Base-by-base conservation (phyloP, 2,888 invertebrate species). In the Nemoura dubitans region DNA sequence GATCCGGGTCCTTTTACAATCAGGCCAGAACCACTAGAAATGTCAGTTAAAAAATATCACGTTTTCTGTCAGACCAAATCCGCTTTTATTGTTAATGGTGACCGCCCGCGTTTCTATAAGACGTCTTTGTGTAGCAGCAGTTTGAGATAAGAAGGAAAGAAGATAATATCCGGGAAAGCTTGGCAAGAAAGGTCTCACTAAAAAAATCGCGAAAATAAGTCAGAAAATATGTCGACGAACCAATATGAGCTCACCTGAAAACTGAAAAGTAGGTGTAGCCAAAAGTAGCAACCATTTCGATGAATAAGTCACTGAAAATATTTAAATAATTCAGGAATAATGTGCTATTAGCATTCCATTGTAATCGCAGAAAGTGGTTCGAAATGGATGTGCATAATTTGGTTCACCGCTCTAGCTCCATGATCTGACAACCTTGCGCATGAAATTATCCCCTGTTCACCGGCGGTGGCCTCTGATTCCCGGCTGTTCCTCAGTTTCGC, bases 381-480 rank as follows among this genome's bases (percentile, higher is more conserved):
- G 6, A 59, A 59, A 59, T 59, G 59, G 59, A 59, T 59, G 59
- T 59, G 59, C 59, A 59, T 59, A 59, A 59, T 59, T 59, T 59
- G 59, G 59, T 59, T 59, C 59, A 59, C 59, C 59, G 21, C 3
- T 1, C 2, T 10, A 21, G 21, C 59, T 7, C 59, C 5, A 59
- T 59, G 21, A 59, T 59, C 59, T 59, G 59, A 59, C 59, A 59
- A 21, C 16, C 59, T 21, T 59, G 14, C 59, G 59, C 59, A 59
- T 59, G 59, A 59, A 59, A 59, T 59, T 59, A 59, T 59, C 59
- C 59, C 16, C 16, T 59, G 59, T 59, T 16, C 14, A 21, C 21
- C 59, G 16, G 21, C 59, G 14, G 59, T 59, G 59, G 21, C 10
- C 36, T 10, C 36, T 36, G 36, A 59, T 59, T 21, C 59, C 59